Conservation (phyloP, 1,140 invertebrate species). For the Leptonema lineaticorne region DNA sequence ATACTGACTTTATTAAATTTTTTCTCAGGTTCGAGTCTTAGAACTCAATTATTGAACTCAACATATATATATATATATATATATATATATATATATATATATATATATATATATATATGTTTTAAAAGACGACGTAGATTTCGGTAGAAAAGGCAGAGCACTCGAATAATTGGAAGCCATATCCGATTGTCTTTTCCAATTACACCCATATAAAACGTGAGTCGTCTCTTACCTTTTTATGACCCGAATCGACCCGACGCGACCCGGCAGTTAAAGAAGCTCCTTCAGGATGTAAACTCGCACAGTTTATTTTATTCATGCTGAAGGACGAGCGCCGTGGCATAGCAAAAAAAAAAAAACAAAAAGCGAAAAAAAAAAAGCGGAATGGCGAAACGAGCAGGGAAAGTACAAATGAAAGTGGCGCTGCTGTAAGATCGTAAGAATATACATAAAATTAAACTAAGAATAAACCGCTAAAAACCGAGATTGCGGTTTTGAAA, state of each 20-base stretch:
- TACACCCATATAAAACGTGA: slow-evolving; percentile 36
- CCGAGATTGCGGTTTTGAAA: no score
- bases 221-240: slow-evolving; percentile 37
- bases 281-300: slow-evolving; percentile 21
- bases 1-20: no score
- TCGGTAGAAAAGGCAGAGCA: background rate
- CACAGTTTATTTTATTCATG: slow-evolving; percentile 25
- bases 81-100: no score
- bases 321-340: background rate
- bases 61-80: no score
- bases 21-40: no score
- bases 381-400: background rate
- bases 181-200: slow-evolving; percentile 39
- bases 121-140: background rate
- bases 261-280: slow-evolving; percentile 15
- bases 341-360: background rate
- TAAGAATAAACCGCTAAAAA: no score
- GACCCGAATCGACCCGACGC: slow-evolving; percentile 24
- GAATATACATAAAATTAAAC: no score
- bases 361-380: background rate
- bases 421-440: background rate
- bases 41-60: no score
- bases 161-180: slow-evolving; percentile 40
- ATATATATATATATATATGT: no score
- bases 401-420: background rate